Percentiles rank a stretch among this genome's conserved stretches.
Evolutionary conservation across 2,113 vertebrate species (phyloP).

Genomic region (Macheiramphus alcinus): DNA sequence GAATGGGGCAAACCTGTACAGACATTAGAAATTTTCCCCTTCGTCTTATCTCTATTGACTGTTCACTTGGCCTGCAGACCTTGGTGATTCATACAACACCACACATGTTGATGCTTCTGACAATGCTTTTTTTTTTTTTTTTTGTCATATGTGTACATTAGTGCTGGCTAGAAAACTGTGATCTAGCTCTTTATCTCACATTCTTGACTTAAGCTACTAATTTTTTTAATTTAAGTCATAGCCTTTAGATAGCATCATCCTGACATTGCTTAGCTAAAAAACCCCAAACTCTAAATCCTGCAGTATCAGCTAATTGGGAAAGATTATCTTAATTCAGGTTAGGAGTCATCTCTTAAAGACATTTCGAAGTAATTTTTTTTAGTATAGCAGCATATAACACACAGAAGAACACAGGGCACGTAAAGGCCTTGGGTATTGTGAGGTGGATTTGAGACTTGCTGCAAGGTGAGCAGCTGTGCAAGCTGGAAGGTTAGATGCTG

Average conservation of each 20-base stretch:
- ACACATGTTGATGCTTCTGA: background rate
- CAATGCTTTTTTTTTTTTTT: background rate
- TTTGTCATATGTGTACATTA: background rate
- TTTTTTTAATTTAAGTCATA: background rate
- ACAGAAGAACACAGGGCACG: background rate
- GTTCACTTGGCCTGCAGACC: background rate
- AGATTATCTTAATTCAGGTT: background rate
- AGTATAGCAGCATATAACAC: background rate
- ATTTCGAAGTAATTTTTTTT: background rate
- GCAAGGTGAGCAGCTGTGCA: background rate
- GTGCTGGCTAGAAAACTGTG: background rate
- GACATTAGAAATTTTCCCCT: background rate
- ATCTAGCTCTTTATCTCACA: background rate
- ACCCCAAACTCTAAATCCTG: background rate
- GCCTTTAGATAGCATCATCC: background rate
- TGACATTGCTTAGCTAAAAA: background rate
- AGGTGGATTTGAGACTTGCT: background rate
- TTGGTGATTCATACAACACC: accelerated
- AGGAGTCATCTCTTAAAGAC: background rate
- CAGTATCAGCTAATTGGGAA: background rate
- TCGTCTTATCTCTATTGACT: background rate
- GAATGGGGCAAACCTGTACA: background rate
- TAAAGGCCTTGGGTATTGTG: background rate
- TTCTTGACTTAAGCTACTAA: background rate
- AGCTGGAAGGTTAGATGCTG: background rate